Base-by-base conservation (phyloP, 1,140 invertebrate genomes). In the Heliothis subflexa region DNA sequence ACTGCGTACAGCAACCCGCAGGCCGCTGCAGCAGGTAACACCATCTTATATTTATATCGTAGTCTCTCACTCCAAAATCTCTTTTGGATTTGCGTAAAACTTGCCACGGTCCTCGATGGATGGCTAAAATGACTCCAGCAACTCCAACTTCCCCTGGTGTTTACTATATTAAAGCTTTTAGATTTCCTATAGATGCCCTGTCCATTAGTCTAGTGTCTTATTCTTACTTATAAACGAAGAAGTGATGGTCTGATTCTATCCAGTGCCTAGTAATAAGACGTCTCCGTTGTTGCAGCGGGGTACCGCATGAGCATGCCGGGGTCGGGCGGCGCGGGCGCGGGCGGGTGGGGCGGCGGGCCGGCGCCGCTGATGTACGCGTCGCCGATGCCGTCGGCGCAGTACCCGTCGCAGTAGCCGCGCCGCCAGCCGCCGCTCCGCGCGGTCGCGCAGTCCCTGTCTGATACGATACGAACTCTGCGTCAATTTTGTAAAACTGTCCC, bases 221-320 rank as follows among this genome's bases (percentile, higher is more conserved):
- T n/a, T n/a, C n/a, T n/a, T n/a, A n/a, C n/a, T n/a, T n/a, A n/a
- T n/a, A n/a, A n/a, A n/a, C n/a, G n/a, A n/a, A n/a, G n/a, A n/a
- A n/a, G n/a, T n/a, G n/a, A n/a, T n/a, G n/a, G n/a, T n/a, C n/a
- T n/a, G n/a, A n/a, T n/a, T n/a, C n/a, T n/a, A n/a, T n/a, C n/a
- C n/a, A n/a, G n/a, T n/a, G n/a, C n/a, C n/a, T n/a, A n/a, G 14
- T 10, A 61, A 0, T 57, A 33, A 77, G 18, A n/a, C 33, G 25
- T 78, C 13, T 72, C 49, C 72, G 21, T 79, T 57, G 78, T 83
- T 84, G 74, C 88, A 91, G 91, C 92, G 47, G 92, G 92, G 2
- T 94, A 94, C 85, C 92, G 92, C 83, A 94, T 94, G 92, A 86
- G 86, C 78, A 90, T 92, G 92, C 91, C 91, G 82, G 89, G 91